Conservation (phyloP, 2,797 vertebrate species). For the Acropternis orthonyx region DNA sequence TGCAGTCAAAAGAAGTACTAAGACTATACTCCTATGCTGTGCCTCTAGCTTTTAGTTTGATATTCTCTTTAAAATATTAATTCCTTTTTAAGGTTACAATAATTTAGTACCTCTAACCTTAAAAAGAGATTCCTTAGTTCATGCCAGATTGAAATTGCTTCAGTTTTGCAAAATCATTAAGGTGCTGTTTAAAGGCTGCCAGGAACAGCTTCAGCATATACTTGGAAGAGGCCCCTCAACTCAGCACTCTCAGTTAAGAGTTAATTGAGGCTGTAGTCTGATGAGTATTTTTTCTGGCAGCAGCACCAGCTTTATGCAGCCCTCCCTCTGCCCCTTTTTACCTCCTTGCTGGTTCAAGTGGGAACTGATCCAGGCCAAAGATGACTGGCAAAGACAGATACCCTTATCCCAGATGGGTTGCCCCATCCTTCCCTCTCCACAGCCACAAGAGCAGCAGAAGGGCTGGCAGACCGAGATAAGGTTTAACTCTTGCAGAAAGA, state of each 20-base stretch:
- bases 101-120: not conserved
- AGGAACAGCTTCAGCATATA: not conserved
- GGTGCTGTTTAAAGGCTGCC: not conserved
- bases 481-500: not conserved
- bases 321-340: not conserved
- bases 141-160: not conserved
- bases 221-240: not conserved
- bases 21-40: not conserved
- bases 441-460: fast-evolving
- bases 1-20: not conserved
- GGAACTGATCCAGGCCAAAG: not conserved
- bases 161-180: not conserved
- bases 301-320: not conserved
- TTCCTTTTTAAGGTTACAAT: not conserved
- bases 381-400: not conserved
- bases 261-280: not conserved
- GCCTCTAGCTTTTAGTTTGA: not conserved
- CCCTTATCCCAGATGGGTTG: not conserved
- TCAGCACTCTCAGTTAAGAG: not conserved
- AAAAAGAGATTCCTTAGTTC: not conserved
- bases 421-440: not conserved
- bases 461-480: not conserved
- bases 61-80: not conserved
- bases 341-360: not conserved
- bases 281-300: not conserved